Percentiles rank a stretch among this genome's conserved stretches.
Evolutionary conservation across 2,888 invertebrate species (phyloP).

Genomic region (Chymomyza caudatula): DNA sequence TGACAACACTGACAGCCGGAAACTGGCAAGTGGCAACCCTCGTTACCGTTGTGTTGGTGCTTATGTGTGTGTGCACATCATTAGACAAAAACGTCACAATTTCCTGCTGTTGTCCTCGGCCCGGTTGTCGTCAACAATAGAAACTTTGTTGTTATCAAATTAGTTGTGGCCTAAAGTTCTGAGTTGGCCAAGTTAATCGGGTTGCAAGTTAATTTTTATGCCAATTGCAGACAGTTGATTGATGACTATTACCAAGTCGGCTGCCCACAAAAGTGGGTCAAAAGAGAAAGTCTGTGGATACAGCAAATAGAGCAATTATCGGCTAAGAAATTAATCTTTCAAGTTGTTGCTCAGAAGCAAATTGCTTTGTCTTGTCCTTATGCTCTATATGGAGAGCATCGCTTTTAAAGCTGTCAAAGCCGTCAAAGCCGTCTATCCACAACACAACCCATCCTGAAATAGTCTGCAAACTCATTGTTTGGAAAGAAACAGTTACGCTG

Average conservation of each 20-base stretch:
- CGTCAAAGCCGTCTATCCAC: too few relatives aligned
- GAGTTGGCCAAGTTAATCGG: not conserved
- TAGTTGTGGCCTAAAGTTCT: slow-evolving; percentile 4
- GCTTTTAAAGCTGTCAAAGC: too few relatives aligned
- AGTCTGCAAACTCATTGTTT: too few relatives aligned
- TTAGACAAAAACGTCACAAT: not conserved
- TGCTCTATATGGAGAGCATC: too few relatives aligned
- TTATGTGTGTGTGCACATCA: not conserved
- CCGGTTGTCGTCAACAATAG: not conserved
- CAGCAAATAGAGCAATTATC: not conserved
- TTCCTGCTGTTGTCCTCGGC: not conserved
- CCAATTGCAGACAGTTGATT: not conserved
- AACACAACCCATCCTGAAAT: too few relatives aligned
- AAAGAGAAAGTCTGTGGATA: not conserved
- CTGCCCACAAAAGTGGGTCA: not conserved
- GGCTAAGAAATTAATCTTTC: not conserved
- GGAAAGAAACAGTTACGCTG: too few relatives aligned
- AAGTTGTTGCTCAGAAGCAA: too few relatives aligned
- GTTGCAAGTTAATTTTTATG: not conserved
- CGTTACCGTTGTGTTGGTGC: not conserved
- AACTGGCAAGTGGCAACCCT: not conserved
- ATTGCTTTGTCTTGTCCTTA: too few relatives aligned
- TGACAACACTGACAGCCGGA: not conserved
- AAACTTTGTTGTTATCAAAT: slow-evolving; percentile 3
- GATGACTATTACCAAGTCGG: not conserved